Percentiles rank a stretch among this genome's conserved stretches.
These are phyloP conservation scores for Cephalopholis sonnerati DNA, from an alignment of 2,113 vertebrate genomes.

Conservation along the genomic window DNA sequence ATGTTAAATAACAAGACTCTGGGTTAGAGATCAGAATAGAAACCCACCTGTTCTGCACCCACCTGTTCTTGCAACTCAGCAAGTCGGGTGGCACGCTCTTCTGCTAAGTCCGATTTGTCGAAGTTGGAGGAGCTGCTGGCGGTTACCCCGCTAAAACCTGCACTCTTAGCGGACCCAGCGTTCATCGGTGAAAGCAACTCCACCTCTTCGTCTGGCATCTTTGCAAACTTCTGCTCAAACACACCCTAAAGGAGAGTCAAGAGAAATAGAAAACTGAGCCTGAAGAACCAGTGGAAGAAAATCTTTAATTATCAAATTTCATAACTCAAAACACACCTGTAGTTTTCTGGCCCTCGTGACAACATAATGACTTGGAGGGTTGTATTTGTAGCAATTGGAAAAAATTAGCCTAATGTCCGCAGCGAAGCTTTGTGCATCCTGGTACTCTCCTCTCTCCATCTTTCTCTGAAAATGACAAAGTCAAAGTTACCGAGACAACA, in stretches of 20 bases:
- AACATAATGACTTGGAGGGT: slow-evolving; percentile 93
- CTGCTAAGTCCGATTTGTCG: slow-evolving; percentile 88
- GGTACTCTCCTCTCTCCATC: slow-evolving; percentile 93
- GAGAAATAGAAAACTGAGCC: neutral
- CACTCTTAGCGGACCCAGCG: slow-evolving; percentile 83
- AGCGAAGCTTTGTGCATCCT: slow-evolving; percentile 92
- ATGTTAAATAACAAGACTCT: neutral
- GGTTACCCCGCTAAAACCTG: slow-evolving; percentile 86
- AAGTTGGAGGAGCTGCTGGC: slow-evolving; percentile 84
- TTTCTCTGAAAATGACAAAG: slow-evolving; percentile 87
- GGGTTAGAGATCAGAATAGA: neutral
- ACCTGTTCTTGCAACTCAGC: slow-evolving; percentile 94
- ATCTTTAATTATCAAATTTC: neutral
- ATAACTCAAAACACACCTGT: slow-evolving; percentile 86
- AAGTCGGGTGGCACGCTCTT: slow-evolving; percentile 88
- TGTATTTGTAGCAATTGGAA: slow-evolving; percentile 99
- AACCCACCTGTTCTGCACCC: slow-evolving; percentile 81
- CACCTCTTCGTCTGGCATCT: slow-evolving; percentile 92
- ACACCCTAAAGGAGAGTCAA: slow-evolving; percentile 85
- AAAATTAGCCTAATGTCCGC: slow-evolving; percentile 97
- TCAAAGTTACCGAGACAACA: neutral
- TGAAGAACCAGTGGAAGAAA: too few species aligned
- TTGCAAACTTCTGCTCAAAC: slow-evolving; percentile 96
- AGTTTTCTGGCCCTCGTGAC: slow-evolving; percentile 94
- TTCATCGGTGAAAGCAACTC: slow-evolving; percentile 73